Evolutionary conservation across 2,888 invertebrate species (phyloP).

Genomic region (Nephrocerus scutellatus): DNA sequence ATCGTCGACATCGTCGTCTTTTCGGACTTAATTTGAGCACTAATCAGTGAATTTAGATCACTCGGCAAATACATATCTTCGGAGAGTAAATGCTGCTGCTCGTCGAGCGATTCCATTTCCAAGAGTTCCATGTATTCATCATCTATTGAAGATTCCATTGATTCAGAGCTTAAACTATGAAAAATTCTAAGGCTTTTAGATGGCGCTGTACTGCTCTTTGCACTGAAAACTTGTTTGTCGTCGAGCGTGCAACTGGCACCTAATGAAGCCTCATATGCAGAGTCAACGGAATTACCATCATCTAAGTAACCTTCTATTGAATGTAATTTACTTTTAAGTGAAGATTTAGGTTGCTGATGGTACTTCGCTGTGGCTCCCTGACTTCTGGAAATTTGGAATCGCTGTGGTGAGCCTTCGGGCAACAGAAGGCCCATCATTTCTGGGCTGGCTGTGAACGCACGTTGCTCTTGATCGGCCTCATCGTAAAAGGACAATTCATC

Average conservation of each 20-base stretch:
- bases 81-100: slow-evolving; percentile 38
- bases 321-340: no score
- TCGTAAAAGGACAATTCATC: slow-evolving; percentile 45
- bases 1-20: slow-evolving; percentile 24
- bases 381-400: slow-evolving; percentile 33
- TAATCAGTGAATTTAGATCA: slow-evolving; percentile 55
- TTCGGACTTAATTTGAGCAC: slow-evolving; percentile 49
- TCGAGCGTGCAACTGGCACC: slow-evolving; percentile 10
- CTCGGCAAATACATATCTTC: slow-evolving; percentile 48
- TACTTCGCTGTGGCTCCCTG: slow-evolving; percentile 11
- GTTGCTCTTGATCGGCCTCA: slow-evolving; percentile 28
- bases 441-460: slow-evolving; percentile 29
- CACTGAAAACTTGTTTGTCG: slow-evolving; percentile 10
- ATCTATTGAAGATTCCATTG: slow-evolving; percentile 57
- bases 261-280: slow-evolving; percentile 49
- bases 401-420: slow-evolving; percentile 43
- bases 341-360: slow-evolving; percentile 24
- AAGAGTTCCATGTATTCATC: slow-evolving; percentile 57
- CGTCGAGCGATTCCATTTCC: slow-evolving; percentile 52
- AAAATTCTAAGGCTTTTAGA: slow-evolving; percentile 44
- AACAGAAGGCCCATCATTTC: slow-evolving; percentile 39
- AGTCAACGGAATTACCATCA: slow-evolving; percentile 55
- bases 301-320: no score
- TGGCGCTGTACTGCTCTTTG: slow-evolving; percentile 27
- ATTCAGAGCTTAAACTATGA: slow-evolving; percentile 51